Base-by-base conservation (phyloP, 2,888 invertebrate species). In the Dinocampus coccinellae region DNA sequence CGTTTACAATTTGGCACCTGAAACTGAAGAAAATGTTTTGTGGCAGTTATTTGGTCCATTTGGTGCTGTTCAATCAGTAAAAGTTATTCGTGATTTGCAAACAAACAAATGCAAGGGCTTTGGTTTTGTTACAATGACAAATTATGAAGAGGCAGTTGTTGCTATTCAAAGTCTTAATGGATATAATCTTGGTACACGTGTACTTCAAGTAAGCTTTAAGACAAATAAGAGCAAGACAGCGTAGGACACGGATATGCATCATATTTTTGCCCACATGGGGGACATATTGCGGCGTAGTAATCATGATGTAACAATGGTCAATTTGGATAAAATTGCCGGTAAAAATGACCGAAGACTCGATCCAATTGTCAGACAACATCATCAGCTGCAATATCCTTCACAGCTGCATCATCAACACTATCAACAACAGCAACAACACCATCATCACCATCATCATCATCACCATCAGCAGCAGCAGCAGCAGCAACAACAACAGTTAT, bases 31-130 rank as follows among this genome's bases (percentile, higher is more conserved):
- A 89, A 96, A 95, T 88, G 94, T 96, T 63, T 91, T 98, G 76
- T 98, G 97, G 97, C 97, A 97, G 89, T 91, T 98, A 79, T 98
- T 98, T 88, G 97, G 97, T 16, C 97, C 97, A 26, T 97, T 97
- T 88, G 97, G 97, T 79, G 96, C 96, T 79, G 96, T 97, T 79
- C 94, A 96, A 88, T 95, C 94, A 88, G 96, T 97, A 75, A 97
- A 97, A 89, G 96, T 97, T 82, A 95, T 97, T 84, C 92, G 96
- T 83, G 97, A 97, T 90, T 91, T 95, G 83, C 94, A 95, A 88
- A 95, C 96, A 79, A 95, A 95, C 90, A 97, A 97, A 89, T 97
- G 97, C 91, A 97, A 96, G 89, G 97, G 97, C 80, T 97, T 96
- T 88, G 97, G 96, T 72, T 96, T 97, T 89, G 96, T 97, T 80